Percentiles rank a stretch among this genome's conserved stretches.
Evolutionary conservation across 2,113 vertebrate genomes (phyloP).

Genomic region (Phylloscopus trochiloides): DNA sequence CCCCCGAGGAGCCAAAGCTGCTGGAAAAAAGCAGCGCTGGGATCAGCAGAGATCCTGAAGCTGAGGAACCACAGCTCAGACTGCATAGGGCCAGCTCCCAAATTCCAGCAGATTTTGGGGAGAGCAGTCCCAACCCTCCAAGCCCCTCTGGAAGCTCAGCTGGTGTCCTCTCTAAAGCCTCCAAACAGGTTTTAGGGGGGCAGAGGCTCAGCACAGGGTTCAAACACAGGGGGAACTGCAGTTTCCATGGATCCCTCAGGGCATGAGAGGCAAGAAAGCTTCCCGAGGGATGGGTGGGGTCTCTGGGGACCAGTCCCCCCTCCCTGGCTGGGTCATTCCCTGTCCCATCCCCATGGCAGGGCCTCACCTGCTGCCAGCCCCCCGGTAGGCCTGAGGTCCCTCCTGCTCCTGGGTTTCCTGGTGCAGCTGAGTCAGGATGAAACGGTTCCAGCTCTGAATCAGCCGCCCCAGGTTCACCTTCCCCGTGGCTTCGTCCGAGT

Average conservation of each 20-base stretch:
- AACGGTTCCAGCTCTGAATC: conserved; percentile 98
- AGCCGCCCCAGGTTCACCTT: conserved; percentile 90
- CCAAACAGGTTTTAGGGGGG: neutral
- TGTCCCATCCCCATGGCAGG: neutral
- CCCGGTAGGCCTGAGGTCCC: conserved; percentile 92
- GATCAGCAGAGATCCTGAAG: neutral
- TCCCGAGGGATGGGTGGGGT: accelerated
- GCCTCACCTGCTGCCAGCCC: conserved; percentile 85
- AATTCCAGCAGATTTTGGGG: neutral
- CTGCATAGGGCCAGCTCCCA: neutral
- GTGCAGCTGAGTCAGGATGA: conserved; percentile 96
- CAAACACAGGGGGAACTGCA: accelerated
- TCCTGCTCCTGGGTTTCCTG: conserved; percentile 98
- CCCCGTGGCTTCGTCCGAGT: conserved; percentile 94
- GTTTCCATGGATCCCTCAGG: neutral
- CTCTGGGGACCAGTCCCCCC: neutral
- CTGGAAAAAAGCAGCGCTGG: conserved; percentile 32
- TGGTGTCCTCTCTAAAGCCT: too few species aligned
- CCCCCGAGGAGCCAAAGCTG: conserved; percentile 85
- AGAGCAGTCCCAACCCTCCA: neutral
- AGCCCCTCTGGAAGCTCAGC: neutral
- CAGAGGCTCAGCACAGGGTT: neutral
- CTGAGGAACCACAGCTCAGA: accelerated
- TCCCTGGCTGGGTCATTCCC: neutral
- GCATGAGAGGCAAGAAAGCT: accelerated